These are phyloP conservation scores for Vireo altiloquus DNA, from an alignment of 2,113 vertebrate species.

Conservation along the genomic window DNA sequence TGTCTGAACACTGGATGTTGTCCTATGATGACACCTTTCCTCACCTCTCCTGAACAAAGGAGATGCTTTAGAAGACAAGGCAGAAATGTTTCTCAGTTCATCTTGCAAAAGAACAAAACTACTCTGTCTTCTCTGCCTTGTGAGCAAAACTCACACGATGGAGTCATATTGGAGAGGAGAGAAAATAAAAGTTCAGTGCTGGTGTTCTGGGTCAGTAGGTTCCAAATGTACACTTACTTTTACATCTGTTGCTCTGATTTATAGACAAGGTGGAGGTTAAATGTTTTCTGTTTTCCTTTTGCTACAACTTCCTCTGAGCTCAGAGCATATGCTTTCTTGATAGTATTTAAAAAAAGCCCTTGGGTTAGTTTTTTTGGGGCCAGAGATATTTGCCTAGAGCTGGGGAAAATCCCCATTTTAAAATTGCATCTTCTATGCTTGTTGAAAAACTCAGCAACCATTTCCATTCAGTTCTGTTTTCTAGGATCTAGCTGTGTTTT, in stretches of 20 bases:
- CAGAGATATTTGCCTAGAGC: not conserved
- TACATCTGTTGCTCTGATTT: slow-evolving; percentile 49
- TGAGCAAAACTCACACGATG: not conserved
- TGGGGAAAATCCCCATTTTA: not conserved
- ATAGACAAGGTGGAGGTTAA: slow-evolving; percentile 33
- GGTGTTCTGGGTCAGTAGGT: slow-evolving; percentile 36
- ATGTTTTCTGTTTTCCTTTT: slow-evolving; percentile 32
- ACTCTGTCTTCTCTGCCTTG: not conserved
- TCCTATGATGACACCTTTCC: not conserved
- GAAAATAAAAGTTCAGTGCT: not conserved
- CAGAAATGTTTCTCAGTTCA: not conserved
- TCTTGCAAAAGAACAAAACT: not conserved
- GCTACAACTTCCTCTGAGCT: not conserved
- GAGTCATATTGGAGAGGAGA: not conserved
- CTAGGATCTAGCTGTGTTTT: not conserved
- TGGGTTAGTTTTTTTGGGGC: not conserved
- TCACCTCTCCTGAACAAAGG: not conserved
- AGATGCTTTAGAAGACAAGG: not conserved
- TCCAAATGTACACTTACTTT: slow-evolving; percentile 33
- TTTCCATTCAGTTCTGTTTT: not conserved
- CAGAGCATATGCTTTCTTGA: not conserved
- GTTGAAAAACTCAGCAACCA: not conserved
- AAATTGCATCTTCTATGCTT: not conserved
- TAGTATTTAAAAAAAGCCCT: not conserved
- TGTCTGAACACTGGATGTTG: not conserved